These are phyloP conservation scores for Cephus nigrinus DNA, from an alignment of 2,888 invertebrate genomes.

Conservation along the genomic window DNA sequence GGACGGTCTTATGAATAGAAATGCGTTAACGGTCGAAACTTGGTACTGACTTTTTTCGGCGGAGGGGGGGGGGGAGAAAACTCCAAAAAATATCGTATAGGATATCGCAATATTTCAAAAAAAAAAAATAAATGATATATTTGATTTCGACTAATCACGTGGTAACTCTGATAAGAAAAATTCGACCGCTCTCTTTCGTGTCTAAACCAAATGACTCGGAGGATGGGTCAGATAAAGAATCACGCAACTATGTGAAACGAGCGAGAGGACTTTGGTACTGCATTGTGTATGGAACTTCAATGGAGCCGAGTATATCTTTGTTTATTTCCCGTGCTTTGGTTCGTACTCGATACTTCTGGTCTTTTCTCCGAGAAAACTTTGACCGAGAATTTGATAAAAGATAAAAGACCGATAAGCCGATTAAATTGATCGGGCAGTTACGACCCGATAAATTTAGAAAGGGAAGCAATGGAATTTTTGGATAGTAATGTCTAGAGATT, in stretches of 20 bases:
- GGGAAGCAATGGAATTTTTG: background rate
- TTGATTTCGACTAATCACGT: background rate
- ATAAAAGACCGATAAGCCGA: background rate
- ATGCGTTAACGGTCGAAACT: slow-evolving; percentile 31
- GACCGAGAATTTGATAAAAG: background rate
- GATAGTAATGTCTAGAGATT: background rate
- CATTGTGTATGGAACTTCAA: background rate
- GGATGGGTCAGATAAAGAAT: background rate
- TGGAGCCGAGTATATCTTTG: background rate
- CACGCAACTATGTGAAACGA: background rate
- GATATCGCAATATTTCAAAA: background rate
- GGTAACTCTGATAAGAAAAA: background rate
- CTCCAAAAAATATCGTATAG: background rate
- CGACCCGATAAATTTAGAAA: background rate
- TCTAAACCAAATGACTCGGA: background rate
- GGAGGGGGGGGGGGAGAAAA: background rate
- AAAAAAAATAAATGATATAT: background rate
- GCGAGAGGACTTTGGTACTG: background rate
- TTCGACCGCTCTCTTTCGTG: background rate
- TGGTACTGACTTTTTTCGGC: background rate
- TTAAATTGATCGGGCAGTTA: background rate
- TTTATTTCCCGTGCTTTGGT: background rate
- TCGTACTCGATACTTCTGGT: background rate
- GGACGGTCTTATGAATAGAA: slow-evolving; percentile 40
- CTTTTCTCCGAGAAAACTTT: background rate